Conservation (phyloP, 2,888 invertebrate genomes). For the Rhamphomyia laevipes region DNA sequence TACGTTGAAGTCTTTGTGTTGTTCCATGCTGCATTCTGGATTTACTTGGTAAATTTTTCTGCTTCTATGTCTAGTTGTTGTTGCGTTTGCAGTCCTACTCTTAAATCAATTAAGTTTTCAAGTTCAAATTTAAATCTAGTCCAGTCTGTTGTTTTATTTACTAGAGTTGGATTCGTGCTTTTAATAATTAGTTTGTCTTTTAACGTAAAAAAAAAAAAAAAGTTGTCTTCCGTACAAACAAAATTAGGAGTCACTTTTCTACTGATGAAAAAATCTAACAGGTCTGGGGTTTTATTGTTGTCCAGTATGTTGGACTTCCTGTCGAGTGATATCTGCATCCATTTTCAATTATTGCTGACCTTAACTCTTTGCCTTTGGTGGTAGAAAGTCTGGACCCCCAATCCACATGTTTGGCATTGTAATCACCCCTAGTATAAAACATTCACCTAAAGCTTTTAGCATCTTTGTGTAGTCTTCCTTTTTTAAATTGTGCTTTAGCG, state of each 20-base stretch:
- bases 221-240: too few species aligned
- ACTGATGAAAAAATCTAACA: too few species aligned
- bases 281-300: too few species aligned
- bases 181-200: too few species aligned
- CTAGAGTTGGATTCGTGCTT: not conserved
- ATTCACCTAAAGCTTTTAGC: not conserved
- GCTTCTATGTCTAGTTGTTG: not conserved
- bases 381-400: not conserved
- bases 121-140: not conserved
- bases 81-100: not conserved
- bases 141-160: not conserved
- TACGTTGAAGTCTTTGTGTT: not conserved
- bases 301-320: too few species aligned
- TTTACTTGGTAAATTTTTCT: not conserved
- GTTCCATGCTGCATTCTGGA: not conserved
- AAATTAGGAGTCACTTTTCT: too few species aligned
- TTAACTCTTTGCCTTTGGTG: not conserved
- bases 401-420: not conserved
- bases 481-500: not conserved
- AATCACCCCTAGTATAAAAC: not conserved
- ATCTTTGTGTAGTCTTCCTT: not conserved
- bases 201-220: too few species aligned
- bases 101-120: not conserved
- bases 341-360: too few species aligned
- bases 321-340: too few species aligned